These are phyloP conservation scores for Tenualosa thibaudeaui DNA, from an alignment of 2,797 vertebrate genomes.

Conservation along the genomic window DNA sequence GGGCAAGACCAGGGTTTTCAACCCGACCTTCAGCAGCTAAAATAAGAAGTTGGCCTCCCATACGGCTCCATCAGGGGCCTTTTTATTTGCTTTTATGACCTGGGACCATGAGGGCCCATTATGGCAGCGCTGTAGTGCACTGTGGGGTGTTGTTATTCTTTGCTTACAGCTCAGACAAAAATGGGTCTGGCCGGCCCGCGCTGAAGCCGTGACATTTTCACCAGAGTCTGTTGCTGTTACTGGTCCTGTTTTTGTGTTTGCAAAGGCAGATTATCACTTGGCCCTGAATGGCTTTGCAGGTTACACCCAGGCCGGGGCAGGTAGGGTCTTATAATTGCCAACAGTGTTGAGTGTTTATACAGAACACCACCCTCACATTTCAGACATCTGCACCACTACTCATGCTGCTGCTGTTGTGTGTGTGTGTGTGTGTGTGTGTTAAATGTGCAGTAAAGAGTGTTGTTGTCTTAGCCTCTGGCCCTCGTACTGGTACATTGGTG, in stretches of 20 bases:
- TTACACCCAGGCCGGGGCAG: constrained; percentile 40
- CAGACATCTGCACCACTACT: not conserved
- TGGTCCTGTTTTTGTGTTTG: constrained; percentile 25
- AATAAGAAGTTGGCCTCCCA: constrained; percentile 23
- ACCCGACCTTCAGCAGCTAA: not conserved
- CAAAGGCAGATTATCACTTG: constrained; percentile 36
- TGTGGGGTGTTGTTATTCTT: constrained; percentile 32
- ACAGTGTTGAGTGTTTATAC: not conserved
- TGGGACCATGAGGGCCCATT: not conserved
- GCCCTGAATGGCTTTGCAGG: constrained; percentile 35
- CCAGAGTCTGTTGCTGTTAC: constrained; percentile 22
- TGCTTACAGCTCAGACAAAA: not conserved
- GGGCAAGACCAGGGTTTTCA: not conserved
- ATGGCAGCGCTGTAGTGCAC: not conserved
- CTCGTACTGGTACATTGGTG: not conserved
- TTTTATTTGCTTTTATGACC: constrained; percentile 33
- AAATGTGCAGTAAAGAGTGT: too few species aligned
- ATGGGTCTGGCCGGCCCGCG: not conserved
- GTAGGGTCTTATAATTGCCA: constrained; percentile 33
- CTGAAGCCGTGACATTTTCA: not conserved
- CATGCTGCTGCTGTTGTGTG: not conserved
- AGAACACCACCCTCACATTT: not conserved
- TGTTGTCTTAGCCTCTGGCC: not conserved
- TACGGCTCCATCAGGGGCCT: not conserved
- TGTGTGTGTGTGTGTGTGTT: constrained; percentile 4